Evolutionary conservation across 2,797 vertebrate species (phyloP).

Genomic region (Chiroxiphia lanceolata): DNA sequence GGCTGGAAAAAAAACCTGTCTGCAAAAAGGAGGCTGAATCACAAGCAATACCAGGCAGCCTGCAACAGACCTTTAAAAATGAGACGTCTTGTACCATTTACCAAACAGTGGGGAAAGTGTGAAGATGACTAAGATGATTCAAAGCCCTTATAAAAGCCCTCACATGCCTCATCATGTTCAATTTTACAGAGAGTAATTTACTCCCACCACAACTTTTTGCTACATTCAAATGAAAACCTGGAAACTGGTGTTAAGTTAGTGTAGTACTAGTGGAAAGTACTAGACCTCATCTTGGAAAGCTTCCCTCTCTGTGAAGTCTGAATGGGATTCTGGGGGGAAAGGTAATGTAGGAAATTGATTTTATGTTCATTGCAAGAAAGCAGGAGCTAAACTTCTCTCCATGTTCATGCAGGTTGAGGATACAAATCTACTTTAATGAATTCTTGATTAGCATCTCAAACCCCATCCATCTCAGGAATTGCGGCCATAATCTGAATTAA

Average conservation of each 20-base stretch:
- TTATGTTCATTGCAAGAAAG: neutral
- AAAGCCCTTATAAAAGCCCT: conserved; percentile 50
- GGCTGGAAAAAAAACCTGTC: conserved; percentile 34
- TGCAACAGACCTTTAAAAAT: conserved; percentile 36
- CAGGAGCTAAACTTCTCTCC: neutral
- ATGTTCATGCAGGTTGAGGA: neutral
- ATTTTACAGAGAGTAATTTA: conserved; percentile 29
- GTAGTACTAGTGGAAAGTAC: conserved; percentile 2
- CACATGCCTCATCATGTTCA: conserved; percentile 35
- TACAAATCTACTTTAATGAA: neutral
- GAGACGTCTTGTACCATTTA: conserved; percentile 43
- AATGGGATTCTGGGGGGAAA: neutral
- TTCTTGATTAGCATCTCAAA: neutral
- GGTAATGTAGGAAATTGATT: neutral
- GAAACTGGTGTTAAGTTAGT: neutral
- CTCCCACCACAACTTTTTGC: conserved; percentile 12
- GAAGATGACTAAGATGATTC: conserved; percentile 58
- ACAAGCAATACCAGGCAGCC: conserved; percentile 16
- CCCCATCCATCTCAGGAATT: neutral
- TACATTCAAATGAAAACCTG: conserved; percentile 10
- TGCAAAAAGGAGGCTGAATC: conserved; percentile 40
- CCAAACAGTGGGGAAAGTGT: conserved; percentile 38
- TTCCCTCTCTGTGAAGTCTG: neutral
- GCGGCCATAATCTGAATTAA: neutral
- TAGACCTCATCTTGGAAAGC: neutral